Percentiles rank a stretch among this genome's conserved stretches.
These are phyloP conservation scores for Lordiphosa fenestrarum DNA, from an alignment of 2,888 invertebrate genomes.

Conservation along the genomic window DNA sequence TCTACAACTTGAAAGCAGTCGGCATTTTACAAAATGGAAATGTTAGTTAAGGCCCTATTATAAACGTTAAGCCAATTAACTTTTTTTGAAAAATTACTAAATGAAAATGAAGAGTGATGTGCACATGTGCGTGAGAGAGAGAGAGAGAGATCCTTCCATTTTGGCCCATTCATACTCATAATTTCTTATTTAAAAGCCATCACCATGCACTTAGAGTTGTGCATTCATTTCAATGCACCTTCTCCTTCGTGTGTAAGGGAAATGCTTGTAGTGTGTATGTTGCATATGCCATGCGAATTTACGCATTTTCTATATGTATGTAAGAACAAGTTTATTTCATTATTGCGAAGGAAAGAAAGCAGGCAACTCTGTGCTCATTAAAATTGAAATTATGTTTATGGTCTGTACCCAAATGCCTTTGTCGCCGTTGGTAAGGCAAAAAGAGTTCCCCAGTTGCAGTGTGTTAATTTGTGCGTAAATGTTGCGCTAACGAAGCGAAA, in stretches of 20 bases:
- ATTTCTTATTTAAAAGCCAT: constrained; percentile 28
- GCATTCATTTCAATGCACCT: constrained; percentile 23
- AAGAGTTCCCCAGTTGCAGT: constrained; percentile 39
- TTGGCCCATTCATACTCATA: constrained; percentile 2
- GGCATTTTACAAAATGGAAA: constrained; percentile 4
- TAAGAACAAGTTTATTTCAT: constrained; percentile 10
- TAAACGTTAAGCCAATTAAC: constrained; percentile 37
- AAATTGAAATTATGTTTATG: constrained; percentile 59
- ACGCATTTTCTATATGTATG: constrained; percentile 8
- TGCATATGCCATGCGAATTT: no score
- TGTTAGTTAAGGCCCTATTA: neutral
- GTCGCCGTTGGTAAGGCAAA: constrained; percentile 35
- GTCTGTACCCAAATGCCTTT: constrained; percentile 32
- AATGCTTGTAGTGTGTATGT: no score
- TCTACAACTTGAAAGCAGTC: neutral
- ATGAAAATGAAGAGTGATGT: constrained; percentile 24
- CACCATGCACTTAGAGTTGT: constrained; percentile 24
- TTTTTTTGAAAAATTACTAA: constrained; percentile 16
- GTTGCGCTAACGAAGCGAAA: constrained; percentile 66
- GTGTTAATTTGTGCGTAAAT: constrained; percentile 70
- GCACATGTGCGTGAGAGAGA: no score
- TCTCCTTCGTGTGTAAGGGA: no score
- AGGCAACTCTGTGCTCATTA: constrained; percentile 49
- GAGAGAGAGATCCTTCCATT: neutral
- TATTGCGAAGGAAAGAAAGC: constrained; percentile 4